These are phyloP conservation scores for Parazoanthus atlanticus DNA, from an alignment of 92 coral and sea anemone species.

Conservation along the genomic window DNA sequence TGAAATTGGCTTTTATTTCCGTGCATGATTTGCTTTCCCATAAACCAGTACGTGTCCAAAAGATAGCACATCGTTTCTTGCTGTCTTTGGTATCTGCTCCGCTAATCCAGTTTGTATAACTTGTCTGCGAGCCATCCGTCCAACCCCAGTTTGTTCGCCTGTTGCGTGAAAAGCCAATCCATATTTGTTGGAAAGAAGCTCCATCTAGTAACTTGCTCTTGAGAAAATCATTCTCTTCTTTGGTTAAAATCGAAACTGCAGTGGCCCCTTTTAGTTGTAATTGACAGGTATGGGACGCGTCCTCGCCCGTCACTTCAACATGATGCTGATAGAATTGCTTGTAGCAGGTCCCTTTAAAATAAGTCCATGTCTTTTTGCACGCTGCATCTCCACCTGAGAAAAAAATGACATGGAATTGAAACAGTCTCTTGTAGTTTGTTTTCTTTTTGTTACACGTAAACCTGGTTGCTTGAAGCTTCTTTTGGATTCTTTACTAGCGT, in stretches of 20 bases:
- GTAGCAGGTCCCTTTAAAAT: slow-evolving; percentile 2
- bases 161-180: slow-evolving; percentile 8
- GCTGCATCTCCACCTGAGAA: neutral
- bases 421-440: no score
- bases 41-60: neutral
- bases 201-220: neutral
- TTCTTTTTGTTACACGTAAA: no score
- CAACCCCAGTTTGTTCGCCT: slow-evolving; percentile 18
- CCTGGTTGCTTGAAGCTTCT: no score
- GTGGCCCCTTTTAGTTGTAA: neutral
- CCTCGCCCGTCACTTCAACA: neutral
- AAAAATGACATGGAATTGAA: no score
- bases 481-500: no score
- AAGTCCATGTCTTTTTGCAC: slow-evolving; percentile 16
- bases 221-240: slow-evolving; percentile 12
- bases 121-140: neutral
- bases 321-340: neutral
- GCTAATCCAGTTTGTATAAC: slow-evolving; percentile 11
- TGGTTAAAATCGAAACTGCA: neutral
- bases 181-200: no score
- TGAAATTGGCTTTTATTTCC: neutral
- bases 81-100: neutral
- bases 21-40: slow-evolving; percentile 22
- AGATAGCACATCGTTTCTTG: neutral
- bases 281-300: neutral